Base-by-base conservation (phyloP, 92 coral and sea anemone species). In the Actinernus sp. region DNA sequence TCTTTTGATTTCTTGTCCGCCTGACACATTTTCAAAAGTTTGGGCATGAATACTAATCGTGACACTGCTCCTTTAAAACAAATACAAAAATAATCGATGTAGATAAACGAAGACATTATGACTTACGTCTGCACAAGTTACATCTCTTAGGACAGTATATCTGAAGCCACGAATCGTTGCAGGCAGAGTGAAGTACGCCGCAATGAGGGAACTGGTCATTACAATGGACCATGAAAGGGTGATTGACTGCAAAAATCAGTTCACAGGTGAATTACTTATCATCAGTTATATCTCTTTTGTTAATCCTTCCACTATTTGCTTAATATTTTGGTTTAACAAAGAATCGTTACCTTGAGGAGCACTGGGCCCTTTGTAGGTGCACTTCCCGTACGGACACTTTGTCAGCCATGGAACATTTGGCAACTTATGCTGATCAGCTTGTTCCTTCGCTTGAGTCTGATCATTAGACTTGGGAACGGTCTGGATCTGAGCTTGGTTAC, bases 121-220 rank as follows among this genome's bases (percentile, higher is more conserved):
- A 40, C 82, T 74, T 74, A 89, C 96, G 88, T 79, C 61, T 64
- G 49, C 98, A 93, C 47, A 87, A 59, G 70, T 77, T 81, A 46
- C 98, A 93, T 75, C 87, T 77, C 68, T 82, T 91, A 24, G 90
- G 95, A 39, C 98, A 93, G 81, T 93, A 83, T 12, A 92, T 51
- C 65, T 91, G 93, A 76, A 88, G 85, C 98, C 98, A 93, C 0
- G 89, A 63, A 19, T 93, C 98, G 63, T 93, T 86, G 56, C 96
- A 82, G 45, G 89, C 73, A 24, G 93, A 74, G 85, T 79, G 71
- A 58, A 82, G 84, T 45, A 86, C 75, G 40, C 88, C 90, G 53
- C 97, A 87, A 53, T 78, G 65, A 33, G 90, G 83, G 77, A 81
- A 86, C 44, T 76, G 38, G 76, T 90, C 97, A 16, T 90, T 83